Percentiles rank a stretch among this genome's conserved stretches.
Conservation (phyloP, 2,888 invertebrate genomes). For the Idaea biselata region DNA sequence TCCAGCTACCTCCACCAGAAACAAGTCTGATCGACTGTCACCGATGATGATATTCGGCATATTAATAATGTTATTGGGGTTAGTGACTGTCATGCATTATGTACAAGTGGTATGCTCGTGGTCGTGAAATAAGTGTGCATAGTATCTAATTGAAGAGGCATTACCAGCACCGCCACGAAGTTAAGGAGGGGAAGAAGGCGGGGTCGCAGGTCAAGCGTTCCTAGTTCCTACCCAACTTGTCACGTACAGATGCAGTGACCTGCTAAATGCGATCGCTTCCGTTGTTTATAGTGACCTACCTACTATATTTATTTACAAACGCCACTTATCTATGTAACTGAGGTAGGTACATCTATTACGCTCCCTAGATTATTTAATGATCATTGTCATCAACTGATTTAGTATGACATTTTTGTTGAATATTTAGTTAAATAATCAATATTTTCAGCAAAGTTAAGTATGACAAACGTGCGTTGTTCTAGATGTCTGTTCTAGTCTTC, state of each 20-base stretch:
- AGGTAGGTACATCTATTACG: background rate
- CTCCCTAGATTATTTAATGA: too few species aligned
- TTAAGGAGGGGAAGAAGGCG: too few species aligned
- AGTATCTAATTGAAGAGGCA: too few species aligned
- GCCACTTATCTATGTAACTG: background rate
- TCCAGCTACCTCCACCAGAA: too few species aligned
- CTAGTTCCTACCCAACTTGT: slow-evolving; percentile 5
- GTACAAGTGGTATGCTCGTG: slow-evolving; percentile 25
- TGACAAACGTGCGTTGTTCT: too few species aligned
- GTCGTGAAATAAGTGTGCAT: background rate
- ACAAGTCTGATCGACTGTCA: too few species aligned
- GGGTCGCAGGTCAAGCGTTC: slow-evolving; percentile 1
- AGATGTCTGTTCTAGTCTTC: too few species aligned
- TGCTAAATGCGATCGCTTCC: background rate
- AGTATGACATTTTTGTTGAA: too few species aligned
- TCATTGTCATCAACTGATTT: too few species aligned
- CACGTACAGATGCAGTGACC: slow-evolving; percentile 4
- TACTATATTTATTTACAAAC: background rate
- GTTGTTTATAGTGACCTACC: background rate
- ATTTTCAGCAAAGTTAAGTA: too few species aligned
- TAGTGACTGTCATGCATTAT: slow-evolving; percentile 14
- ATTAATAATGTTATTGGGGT: slow-evolving; percentile 9
- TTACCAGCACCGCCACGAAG: too few species aligned
- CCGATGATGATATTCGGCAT: background rate
- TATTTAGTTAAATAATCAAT: too few species aligned